These are phyloP conservation scores for Heliornis fulica DNA, from an alignment of 2,113 vertebrate species.

Conservation along the genomic window DNA sequence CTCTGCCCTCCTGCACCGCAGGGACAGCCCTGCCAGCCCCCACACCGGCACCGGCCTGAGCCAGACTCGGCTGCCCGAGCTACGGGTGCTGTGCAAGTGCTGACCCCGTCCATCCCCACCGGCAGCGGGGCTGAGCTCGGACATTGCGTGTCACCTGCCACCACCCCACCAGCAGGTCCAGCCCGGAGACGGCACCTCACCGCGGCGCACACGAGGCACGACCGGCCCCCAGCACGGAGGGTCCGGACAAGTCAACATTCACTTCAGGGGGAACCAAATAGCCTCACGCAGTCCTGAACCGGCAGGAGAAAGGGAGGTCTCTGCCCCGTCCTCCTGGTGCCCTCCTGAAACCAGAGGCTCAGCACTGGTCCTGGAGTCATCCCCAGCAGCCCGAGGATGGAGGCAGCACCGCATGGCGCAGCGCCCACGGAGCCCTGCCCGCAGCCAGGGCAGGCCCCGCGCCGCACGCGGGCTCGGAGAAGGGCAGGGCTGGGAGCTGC, in stretches of 20 bases:
- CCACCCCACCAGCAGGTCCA: fast-evolving
- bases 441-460: background rate
- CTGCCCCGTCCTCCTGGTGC: background rate
- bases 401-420: background rate
- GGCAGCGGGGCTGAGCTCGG: background rate
- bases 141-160: background rate
- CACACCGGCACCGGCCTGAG: fast-evolving
- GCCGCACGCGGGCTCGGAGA: background rate
- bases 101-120: fast-evolving
- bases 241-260: background rate
- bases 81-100: fast-evolving
- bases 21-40: background rate
- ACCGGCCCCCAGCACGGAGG: background rate
- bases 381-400: background rate
- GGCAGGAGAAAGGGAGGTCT: background rate
- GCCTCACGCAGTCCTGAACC: background rate
- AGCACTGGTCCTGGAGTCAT: fast-evolving
- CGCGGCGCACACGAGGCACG: fast-evolving
- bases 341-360: background rate
- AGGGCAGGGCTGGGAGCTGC: background rate
- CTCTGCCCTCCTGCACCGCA: fast-evolving
- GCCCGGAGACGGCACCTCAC: background rate
- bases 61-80: background rate
- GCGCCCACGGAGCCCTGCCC: background rate
- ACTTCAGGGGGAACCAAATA: background rate